Conservation (phyloP, 1,140 invertebrate species). For the Mamestra configurata region DNA sequence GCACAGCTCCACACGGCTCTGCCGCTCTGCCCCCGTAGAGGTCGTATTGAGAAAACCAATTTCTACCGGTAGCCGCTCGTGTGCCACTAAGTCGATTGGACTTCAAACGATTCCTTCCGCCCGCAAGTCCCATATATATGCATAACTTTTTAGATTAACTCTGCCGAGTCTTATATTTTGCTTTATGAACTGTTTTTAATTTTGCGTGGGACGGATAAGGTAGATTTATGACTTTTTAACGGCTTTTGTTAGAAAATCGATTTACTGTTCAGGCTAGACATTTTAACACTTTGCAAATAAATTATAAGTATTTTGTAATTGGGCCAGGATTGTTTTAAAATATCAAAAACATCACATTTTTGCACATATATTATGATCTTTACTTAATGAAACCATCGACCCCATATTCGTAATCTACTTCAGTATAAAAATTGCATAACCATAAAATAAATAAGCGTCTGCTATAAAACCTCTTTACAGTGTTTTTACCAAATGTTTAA, state of each 20-base stretch:
- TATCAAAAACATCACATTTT: background rate
- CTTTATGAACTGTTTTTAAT: slow-evolving; percentile 7
- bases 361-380: background rate
- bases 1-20: slow-evolving; percentile 56
- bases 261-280: too few species aligned
- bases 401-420: background rate
- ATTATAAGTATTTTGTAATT: too few species aligned
- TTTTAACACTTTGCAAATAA: too few species aligned
- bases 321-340: too few species aligned
- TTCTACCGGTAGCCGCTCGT: slow-evolving; percentile 66
- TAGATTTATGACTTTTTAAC: background rate
- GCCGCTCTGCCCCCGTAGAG: slow-evolving; percentile 55
- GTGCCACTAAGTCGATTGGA: slow-evolving; percentile 73
- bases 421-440: background rate
- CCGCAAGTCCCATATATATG: slow-evolving; percentile 57
- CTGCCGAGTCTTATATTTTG: background rate
- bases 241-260: background rate
- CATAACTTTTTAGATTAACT: slow-evolving; percentile 58
- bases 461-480: slow-evolving; percentile 7
- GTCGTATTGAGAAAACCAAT: slow-evolving; percentile 77
- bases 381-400: background rate
- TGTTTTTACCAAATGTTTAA: background rate
- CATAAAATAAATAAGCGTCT: background rate
- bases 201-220: background rate
- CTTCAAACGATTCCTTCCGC: slow-evolving; percentile 63